Conservation (phyloP, 2,113 vertebrate genomes). For the Turnix velox region DNA sequence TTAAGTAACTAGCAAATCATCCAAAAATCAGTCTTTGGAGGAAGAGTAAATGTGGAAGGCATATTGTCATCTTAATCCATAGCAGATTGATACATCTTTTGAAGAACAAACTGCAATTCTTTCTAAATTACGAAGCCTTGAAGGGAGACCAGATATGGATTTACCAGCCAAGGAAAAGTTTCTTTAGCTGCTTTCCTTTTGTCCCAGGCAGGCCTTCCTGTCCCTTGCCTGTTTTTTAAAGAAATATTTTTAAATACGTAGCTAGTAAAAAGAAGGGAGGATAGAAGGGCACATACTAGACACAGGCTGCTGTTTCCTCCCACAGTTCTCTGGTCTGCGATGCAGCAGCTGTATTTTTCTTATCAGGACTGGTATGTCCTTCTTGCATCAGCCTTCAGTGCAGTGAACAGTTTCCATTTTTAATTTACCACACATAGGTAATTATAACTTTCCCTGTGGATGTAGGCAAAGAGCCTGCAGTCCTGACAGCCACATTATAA, state of each 20-base stretch:
- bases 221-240: background rate
- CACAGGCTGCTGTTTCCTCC: rapidly evolving
- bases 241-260: background rate
- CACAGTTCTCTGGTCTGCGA: background rate
- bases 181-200: background rate
- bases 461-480: background rate
- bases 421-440: background rate
- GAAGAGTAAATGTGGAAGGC: conserved; percentile 22
- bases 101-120: conserved; percentile 23
- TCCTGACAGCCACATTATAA: background rate
- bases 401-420: background rate
- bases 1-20: conserved; percentile 18
- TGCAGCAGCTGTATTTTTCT: background rate
- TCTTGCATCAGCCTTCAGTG: background rate
- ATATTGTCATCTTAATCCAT: conserved; percentile 30
- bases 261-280: background rate
- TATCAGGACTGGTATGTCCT: background rate
- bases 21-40: background rate
- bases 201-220: background rate
- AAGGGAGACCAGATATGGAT: background rate
- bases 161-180: background rate
- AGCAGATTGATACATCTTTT: conserved; percentile 3
- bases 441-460: background rate
- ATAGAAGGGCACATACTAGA: background rate
- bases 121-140: background rate